Percentiles rank a stretch among this genome's conserved stretches.
Conservation (phyloP, 2,888 invertebrate genomes). For the Hirtodrosophila confusa region DNA sequence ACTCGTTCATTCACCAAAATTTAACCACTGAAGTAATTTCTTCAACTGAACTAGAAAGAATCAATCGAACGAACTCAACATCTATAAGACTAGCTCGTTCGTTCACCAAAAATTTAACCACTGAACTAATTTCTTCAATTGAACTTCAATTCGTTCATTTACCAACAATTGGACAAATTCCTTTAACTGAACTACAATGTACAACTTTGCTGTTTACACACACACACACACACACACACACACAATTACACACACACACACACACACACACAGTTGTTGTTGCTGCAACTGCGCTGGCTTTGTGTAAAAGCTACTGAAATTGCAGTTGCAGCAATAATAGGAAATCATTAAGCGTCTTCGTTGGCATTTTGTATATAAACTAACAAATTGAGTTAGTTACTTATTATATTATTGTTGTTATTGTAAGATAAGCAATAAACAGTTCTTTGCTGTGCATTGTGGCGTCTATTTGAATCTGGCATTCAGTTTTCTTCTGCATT, state of each 20-base stretch:
- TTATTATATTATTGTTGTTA: conserved; percentile 28
- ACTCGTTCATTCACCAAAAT: too few relatives aligned
- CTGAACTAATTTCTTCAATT: too few relatives aligned
- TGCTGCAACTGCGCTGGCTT: conserved; percentile 52
- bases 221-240: conserved; percentile 15
- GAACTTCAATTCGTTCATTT: too few relatives aligned
- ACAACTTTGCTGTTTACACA: conserved; percentile 1
- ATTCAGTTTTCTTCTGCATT: not conserved
- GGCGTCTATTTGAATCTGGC: conserved; percentile 1
- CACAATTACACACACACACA: conserved; percentile 3
- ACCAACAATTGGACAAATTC: too few relatives aligned
- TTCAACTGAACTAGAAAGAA: too few relatives aligned
- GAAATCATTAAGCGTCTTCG: conserved; percentile 14
- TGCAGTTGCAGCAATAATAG: conserved; percentile 52
- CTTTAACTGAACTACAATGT: too few relatives aligned
- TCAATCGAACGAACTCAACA: too few relatives aligned
- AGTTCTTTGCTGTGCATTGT: conserved; percentile 9
- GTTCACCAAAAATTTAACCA: too few relatives aligned
- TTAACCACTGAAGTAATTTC: too few relatives aligned
- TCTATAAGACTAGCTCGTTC: too few relatives aligned
- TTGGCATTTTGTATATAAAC: conserved; percentile 57
- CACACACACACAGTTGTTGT: conserved; percentile 9
- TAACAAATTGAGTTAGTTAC: conserved; percentile 45
- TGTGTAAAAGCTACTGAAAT: conserved; percentile 42
- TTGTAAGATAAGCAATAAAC: conserved; percentile 67